Conservation (phyloP, 1,140 invertebrate species). For the Brachionus angularis region DNA sequence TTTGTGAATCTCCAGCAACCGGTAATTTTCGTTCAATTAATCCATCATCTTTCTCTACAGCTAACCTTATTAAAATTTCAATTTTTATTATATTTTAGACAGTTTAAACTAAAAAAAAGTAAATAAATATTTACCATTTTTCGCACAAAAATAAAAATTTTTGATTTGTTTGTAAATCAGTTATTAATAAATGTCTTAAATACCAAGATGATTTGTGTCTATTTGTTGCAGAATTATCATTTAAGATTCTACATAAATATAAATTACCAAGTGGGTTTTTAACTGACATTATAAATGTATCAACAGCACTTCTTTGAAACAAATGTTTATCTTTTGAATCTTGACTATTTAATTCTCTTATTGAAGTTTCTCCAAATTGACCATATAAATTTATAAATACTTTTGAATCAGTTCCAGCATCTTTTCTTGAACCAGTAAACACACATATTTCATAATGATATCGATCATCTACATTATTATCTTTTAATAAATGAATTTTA, state of each 20-base stretch:
- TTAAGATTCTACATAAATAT: slow-evolving; percentile 62
- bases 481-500: slow-evolving; percentile 49
- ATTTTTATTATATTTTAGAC: not conserved
- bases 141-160: slow-evolving; percentile 59
- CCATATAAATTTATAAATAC: slow-evolving; percentile 39
- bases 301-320: slow-evolving; percentile 52
- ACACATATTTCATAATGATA: slow-evolving; percentile 63
- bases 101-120: not conserved
- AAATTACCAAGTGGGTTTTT: slow-evolving; percentile 60
- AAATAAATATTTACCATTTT: slow-evolving; percentile 54
- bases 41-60: not conserved
- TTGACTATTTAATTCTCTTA: slow-evolving; percentile 9
- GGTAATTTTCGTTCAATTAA: slow-evolving; percentile 47
- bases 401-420: slow-evolving; percentile 50
- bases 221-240: slow-evolving; percentile 62
- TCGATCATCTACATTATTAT: slow-evolving; percentile 60
- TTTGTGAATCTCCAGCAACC: too few relatives aligned
- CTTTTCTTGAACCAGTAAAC: slow-evolving; percentile 59
- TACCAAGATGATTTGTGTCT: slow-evolving; percentile 61
- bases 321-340: slow-evolving; percentile 28
- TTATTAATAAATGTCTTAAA: slow-evolving; percentile 59
- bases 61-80: too few relatives aligned
- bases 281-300: slow-evolving; percentile 61
- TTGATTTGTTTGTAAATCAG: slow-evolving; percentile 62
- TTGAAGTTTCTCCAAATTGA: not conserved